Evolutionary conservation across 2,888 invertebrate genomes (phyloP), one percentile per base, ranked within the genome.

Genomic region (Cremastinae sp.): DNA sequence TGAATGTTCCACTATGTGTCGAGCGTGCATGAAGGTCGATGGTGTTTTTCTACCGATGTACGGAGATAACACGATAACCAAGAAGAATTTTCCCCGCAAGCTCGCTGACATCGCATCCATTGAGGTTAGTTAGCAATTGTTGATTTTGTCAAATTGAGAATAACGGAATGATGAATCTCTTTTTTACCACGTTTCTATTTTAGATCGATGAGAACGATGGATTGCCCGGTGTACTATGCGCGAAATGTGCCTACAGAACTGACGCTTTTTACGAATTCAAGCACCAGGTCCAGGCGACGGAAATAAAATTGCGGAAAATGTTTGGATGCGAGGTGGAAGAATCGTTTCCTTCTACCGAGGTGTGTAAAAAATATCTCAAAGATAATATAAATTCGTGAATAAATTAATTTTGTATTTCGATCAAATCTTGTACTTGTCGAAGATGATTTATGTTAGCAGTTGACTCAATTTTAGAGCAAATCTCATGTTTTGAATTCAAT

Each of bases 11-110:
- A 83, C 86, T 5, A 88, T 88, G 83, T 90, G 89, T 75, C 88
- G 89, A 5, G 88, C 85, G 0, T 90, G 89, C 61, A 90, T 89
- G 90, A 85, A 84, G 80, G 83, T 83, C 8, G 87, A 86, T 45
- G 85, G 87, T 37, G 80, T 81, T 16, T 82, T 89, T 64, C 64
- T 88, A 39, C 83, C 88, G 2, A 86, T 90, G 85, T 89, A 85
- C 58, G 86, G 85, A 20, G 86, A 87, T 51, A 82, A 83, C 14
- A 78, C 75, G 12, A 83, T 85, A 28, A 81, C 81, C 28, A 79
- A 75, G 12, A 85, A 86, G 62, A 85, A 86, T 79, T 79, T 89
- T 10, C 80, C 87, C 0, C 79, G 80, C 35, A 90, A 89, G 80
- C 85, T 90, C 9, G 79, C 86, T 0, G 86, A 89, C 74, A 73